These are phyloP conservation scores for Gymnothorax reevesii DNA, from an alignment of 2,797 vertebrate genomes.

Conservation along the genomic window DNA sequence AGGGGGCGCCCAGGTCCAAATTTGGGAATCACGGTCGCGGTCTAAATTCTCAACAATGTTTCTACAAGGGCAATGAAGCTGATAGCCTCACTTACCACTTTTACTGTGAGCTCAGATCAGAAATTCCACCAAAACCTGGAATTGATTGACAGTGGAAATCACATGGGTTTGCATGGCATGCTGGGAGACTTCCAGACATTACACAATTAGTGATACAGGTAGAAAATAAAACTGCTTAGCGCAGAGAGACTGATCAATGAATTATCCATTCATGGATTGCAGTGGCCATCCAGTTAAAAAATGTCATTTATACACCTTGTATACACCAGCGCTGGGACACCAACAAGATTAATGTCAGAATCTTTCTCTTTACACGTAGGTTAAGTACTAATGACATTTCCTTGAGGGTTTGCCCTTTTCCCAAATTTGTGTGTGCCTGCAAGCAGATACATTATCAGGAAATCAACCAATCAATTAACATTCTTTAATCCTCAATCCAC, in stretches of 20 bases:
- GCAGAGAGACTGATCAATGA: neutral
- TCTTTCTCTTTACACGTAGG: neutral
- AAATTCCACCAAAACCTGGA: too few relatives aligned
- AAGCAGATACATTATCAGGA: neutral
- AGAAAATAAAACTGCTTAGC: neutral
- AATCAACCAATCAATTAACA: neutral
- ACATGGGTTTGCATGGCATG: neutral
- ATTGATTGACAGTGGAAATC: neutral
- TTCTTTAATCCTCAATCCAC: neutral
- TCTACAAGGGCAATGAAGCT: too few relatives aligned
- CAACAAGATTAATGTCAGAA: neutral
- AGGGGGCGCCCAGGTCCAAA: too few relatives aligned
- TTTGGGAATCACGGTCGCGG: too few relatives aligned
- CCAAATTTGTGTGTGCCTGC: neutral
- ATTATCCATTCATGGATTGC: neutral
- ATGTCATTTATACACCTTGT: neutral
- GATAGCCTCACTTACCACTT: too few relatives aligned
- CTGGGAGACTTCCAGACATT: neutral
- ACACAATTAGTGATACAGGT: neutral
- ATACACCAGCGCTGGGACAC: neutral
- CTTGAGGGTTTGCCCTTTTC: neutral
- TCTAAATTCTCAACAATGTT: too few relatives aligned
- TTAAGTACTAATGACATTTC: too few relatives aligned
- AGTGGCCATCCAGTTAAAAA: neutral
- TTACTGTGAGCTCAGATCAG: too few relatives aligned